Evolutionary conservation across 2,797 vertebrate genomes (phyloP).

Genomic region (Manis pentadactyla): DNA sequence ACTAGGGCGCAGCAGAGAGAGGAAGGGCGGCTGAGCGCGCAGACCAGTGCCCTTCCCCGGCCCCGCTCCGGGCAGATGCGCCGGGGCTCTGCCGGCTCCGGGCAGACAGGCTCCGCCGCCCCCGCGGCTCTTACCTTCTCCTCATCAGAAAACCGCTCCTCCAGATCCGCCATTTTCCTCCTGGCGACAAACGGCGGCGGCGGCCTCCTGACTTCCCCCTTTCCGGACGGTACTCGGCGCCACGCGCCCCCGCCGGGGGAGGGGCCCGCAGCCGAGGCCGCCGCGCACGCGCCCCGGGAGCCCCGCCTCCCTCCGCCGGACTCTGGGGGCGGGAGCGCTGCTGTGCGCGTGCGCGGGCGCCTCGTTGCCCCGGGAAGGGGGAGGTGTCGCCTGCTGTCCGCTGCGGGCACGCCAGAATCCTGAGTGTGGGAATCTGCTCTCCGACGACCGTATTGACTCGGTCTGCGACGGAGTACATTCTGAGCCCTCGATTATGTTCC

Average conservation of each 20-base stretch:
- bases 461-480: constrained; percentile 54
- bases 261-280: constrained; percentile 46
- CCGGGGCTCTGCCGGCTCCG: not conserved
- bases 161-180: constrained; percentile 88
- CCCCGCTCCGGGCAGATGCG: not conserved
- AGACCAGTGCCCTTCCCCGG: not conserved
- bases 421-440: not conserved
- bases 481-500: constrained; percentile 58
- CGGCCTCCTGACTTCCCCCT: constrained; percentile 80
- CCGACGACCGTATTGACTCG: constrained; percentile 42
- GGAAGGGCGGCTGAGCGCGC: constrained; percentile 43
- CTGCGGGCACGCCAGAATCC: not conserved
- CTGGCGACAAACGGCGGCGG: constrained; percentile 65
- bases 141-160: constrained; percentile 89
- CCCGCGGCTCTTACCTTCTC: constrained; percentile 85
- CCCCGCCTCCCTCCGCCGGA: not conserved
- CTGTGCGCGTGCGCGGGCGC: constrained; percentile 17
- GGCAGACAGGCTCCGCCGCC: not conserved
- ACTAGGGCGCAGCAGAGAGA: not conserved
- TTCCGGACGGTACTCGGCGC: constrained; percentile 56
- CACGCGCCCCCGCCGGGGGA: constrained; percentile 71
- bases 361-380: rapidly evolving
- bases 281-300: no score
- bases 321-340: rapidly evolving
- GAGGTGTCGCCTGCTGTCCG: not conserved